Evolutionary conservation across 2,113 vertebrate genomes (phyloP), one percentile per base, ranked within the genome.

Genomic region (Mastomys natalensis): DNA sequence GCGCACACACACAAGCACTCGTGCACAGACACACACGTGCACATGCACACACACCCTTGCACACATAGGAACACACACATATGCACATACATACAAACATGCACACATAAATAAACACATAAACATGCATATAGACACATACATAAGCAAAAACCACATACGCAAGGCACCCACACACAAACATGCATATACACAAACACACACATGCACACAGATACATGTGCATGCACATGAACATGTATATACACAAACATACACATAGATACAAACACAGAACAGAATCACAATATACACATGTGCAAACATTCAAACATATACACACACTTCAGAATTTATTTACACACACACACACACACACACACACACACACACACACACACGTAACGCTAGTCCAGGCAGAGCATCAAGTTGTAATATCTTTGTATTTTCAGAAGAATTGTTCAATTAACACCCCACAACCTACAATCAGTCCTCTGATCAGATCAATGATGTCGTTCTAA

Each of bases 391-490:
- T 43, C 17, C 62, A 68, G 62, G 62, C 62, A 86, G 43, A 95
- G 98, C 6, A 72, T 98, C 53, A 73, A 81, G 62, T 7, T 1
- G 0, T 34, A 87, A 19, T 87, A 91, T 74, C 68, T 95, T 95
- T 86, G 72, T 19, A 93, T 8, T 26, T 84, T 48, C 21, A 66
- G 68, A 68, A 93, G 81, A 94, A 94, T 45, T 93, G 60, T 95
- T 70, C 76, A 40, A 22, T 66, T 68, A 34, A 21, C 29, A 55
- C 13, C 66, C 29, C 64, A 15, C 37, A 58, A 53, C 15, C 60
- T 76, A 11, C 68, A 26, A 76, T 70, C n/a, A 64, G 45, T 53
- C 31, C 29, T 91, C 22, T 82, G 77, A 37, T 60, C 48, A 64
- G 64, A 40, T 68, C 64, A 70, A 64, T 70, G 55, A 31, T 4